Evolutionary conservation across 2,888 invertebrate species (phyloP).

Genomic region (Hipparchia semele): DNA sequence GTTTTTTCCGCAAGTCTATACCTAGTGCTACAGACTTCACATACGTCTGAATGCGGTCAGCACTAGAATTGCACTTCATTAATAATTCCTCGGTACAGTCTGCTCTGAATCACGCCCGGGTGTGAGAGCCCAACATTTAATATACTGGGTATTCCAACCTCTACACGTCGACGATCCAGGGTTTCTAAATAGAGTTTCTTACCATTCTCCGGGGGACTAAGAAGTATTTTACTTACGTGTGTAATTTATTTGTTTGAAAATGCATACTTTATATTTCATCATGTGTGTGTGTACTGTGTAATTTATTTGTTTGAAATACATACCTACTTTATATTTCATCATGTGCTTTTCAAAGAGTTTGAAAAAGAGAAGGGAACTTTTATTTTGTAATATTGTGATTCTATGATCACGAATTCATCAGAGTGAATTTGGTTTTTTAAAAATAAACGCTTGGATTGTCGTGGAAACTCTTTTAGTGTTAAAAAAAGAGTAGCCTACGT

Average conservation of each 20-base stretch:
- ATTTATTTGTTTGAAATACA: neutral
- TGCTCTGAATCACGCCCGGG: conserved; percentile 45
- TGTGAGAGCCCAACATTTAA: conserved; percentile 36
- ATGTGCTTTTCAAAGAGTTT: too few species aligned
- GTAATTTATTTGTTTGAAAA: neutral
- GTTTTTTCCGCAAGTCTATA: conserved; percentile 28
- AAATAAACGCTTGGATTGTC: too few species aligned
- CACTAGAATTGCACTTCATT: conserved; percentile 50
- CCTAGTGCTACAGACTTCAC: conserved; percentile 24
- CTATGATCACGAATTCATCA: too few species aligned
- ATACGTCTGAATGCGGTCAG: conserved; percentile 42
- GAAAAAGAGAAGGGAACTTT: too few species aligned
- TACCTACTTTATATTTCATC: too few species aligned
- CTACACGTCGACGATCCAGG: conserved; percentile 1
- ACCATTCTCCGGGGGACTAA: neutral
- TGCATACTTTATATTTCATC: too few species aligned
- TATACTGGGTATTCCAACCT: conserved; percentile 29
- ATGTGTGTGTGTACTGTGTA: too few species aligned
- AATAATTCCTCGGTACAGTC: conserved; percentile 52
- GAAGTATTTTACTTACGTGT: neutral
- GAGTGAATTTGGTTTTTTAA: too few species aligned
- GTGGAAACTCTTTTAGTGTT: too few species aligned
- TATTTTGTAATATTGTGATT: too few species aligned
- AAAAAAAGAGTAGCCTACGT: too few species aligned
- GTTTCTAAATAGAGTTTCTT: neutral